A percentile compares a stretch with the other conserved stretches of the same genome.
These are phyloP conservation scores for Sinohyriopsis cumingii DNA, from an alignment of 2,888 invertebrate genomes.

Conservation along the genomic window DNA sequence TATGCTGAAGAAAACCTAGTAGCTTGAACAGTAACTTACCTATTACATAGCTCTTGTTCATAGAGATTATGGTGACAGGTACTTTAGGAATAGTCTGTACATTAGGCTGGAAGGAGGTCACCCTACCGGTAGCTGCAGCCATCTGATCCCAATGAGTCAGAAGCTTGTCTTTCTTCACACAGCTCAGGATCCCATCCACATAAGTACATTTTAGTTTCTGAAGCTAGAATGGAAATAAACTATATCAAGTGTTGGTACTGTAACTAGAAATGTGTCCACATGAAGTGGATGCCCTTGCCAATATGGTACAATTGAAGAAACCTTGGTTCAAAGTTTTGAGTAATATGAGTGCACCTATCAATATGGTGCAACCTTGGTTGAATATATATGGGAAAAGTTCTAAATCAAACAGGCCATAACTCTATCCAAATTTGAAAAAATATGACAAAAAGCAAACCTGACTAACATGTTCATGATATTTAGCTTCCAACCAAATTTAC, in stretches of 20 bases:
- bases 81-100: constrained; percentile 67
- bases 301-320: neutral
- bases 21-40: constrained; percentile 27
- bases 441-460: too few species aligned
- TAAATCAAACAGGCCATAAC: too few species aligned
- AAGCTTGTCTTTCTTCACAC: constrained; percentile 48
- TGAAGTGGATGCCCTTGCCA: neutral
- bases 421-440: too few species aligned
- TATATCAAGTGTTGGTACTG: neutral
- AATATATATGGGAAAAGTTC: too few species aligned
- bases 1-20: too few species aligned
- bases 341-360: too few species aligned
- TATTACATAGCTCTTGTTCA: constrained; percentile 45
- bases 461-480: too few species aligned
- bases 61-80: constrained; percentile 50
- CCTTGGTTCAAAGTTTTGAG: neutral
- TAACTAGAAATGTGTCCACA: constrained; percentile 7
- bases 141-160: constrained; percentile 67
- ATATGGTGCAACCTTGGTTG: too few species aligned
- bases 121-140: constrained; percentile 65
- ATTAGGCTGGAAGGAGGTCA: constrained; percentile 66
- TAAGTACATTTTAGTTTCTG: constrained; percentile 69
- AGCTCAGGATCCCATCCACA: constrained; percentile 63
- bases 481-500: too few species aligned
- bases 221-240: constrained; percentile 42